Evolutionary conservation across 2,113 vertebrate genomes (phyloP).

Genomic region (Onychostruthus taczanowskii): DNA sequence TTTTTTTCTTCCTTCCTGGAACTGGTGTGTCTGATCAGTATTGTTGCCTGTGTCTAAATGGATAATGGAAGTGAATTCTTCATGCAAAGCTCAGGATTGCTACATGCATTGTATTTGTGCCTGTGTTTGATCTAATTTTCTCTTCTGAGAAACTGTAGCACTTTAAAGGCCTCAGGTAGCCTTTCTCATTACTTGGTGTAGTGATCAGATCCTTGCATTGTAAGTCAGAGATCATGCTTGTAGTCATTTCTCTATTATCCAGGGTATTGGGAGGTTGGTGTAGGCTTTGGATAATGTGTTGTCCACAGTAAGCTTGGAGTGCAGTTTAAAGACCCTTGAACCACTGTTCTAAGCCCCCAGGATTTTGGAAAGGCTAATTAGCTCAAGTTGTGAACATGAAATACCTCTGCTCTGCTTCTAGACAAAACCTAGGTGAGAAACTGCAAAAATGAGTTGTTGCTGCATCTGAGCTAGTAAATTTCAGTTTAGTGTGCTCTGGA

Average conservation of each 20-base stretch:
- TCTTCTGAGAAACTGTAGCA: neutral
- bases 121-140: neutral
- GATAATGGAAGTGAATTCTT: neutral
- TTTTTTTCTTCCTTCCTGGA: neutral
- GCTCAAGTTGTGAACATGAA: neutral
- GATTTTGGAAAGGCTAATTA: constrained; percentile 3
- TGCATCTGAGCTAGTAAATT: neutral
- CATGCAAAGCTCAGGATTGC: neutral
- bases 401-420: neutral
- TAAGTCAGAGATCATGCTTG: neutral
- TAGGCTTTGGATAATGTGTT: neutral
- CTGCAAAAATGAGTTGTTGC: neutral
- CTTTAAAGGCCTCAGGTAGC: neutral
- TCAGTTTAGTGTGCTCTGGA: neutral
- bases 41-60: neutral
- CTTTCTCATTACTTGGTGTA: neutral
- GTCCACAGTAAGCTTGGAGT: neutral
- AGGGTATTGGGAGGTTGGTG: neutral
- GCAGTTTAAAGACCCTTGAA: neutral
- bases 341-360: neutral
- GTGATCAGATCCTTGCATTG: neutral
- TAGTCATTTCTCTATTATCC: neutral
- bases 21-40: neutral
- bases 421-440: neutral
- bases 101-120: neutral